Base-by-base conservation (phyloP, 2,797 vertebrate genomes). In the Avahi laniger region DNA sequence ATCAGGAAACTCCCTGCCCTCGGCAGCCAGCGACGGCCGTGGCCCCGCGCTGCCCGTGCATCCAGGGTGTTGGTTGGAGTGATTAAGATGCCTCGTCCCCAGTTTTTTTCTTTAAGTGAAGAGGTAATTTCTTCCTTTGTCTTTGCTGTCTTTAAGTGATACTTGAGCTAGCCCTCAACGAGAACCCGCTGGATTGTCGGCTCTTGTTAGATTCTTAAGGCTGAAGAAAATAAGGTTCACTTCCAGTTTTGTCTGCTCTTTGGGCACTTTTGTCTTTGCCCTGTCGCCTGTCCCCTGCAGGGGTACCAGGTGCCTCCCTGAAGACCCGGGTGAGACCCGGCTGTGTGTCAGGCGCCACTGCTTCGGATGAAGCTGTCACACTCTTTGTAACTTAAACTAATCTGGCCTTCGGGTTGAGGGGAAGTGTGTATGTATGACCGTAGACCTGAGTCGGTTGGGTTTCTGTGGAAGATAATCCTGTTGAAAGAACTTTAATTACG, bases 11-110 rank as follows among this genome's bases (percentile, higher is more conserved):
- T 18, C n/a, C 79, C 79, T 38, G 13, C 85, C 10, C 0, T 2
- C 3, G 1, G 38, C 3, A 12, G 5, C 73, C 73, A 7, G 46
- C 1, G 8, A 26, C 9, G 54, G 54, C 54, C 6, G 3, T 13
- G 6, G 50, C 18, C 50, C 17, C 50, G 5, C 6, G 17, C 17
- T 52, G 50, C 50, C 50, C 9, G 24, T 26, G 54, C 54, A 0
- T 57, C 54, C 0, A 20, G 48, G 33, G 15, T 65, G 33, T 24
- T 30, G 54, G 18, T 46, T 12, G 26, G 10, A 1, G 15, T 38
- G 63, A 35, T n/a, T 67, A 35, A 46, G 38, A 30, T 14, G 9
- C 35, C 88, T 10, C 3, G 20, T 13, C 30, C 52, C 6, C 1
- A 1, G 14, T 33, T 15, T 18, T n/a, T 41, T 67, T 35, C 33